These are phyloP conservation scores for Oryzias sinensis DNA, from an alignment of 2,797 vertebrate species.

Conservation along the genomic window DNA sequence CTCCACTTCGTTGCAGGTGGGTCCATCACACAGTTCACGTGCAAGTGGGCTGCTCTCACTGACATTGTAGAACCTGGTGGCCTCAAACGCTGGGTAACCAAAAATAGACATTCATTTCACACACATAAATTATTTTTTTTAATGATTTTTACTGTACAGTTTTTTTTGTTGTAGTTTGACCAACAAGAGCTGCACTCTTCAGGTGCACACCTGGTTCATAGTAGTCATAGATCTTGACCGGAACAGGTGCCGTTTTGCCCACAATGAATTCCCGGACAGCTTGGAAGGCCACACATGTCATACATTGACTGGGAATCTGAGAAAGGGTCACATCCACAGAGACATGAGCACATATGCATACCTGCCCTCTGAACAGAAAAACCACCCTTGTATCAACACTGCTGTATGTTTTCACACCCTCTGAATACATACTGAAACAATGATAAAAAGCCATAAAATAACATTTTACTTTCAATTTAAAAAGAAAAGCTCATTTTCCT, in stretches of 20 bases:
- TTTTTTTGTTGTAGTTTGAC: neutral
- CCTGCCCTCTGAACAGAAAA: neutral
- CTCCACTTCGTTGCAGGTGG: conserved; percentile 92
- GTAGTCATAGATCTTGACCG: conserved; percentile 92
- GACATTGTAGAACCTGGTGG: conserved; percentile 93
- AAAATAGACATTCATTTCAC: conserved; percentile 42
- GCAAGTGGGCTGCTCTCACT: conserved; percentile 88
- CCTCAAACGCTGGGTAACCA: conserved; percentile 84
- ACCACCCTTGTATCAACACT: neutral
- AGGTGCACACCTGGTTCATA: conserved; percentile 88
- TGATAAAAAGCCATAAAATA: neutral
- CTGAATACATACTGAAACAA: neutral
- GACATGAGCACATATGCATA: neutral
- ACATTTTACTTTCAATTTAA: no score
- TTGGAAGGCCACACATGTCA: conserved; percentile 89
- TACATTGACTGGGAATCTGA: conserved; percentile 91
- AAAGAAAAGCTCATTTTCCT: no score
- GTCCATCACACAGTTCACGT: conserved; percentile 87
- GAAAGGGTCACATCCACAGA: conserved; percentile 9
- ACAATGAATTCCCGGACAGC: conserved; percentile 90
- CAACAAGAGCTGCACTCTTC: conserved; percentile 40
- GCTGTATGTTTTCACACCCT: neutral
- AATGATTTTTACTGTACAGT: no score
- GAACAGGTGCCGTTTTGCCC: conserved; percentile 91
- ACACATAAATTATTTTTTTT: no score